phyloP scores from a whole-genome alignment of 1,140 invertebrate genomes.

The Eriosoma lanigerum region DNA sequence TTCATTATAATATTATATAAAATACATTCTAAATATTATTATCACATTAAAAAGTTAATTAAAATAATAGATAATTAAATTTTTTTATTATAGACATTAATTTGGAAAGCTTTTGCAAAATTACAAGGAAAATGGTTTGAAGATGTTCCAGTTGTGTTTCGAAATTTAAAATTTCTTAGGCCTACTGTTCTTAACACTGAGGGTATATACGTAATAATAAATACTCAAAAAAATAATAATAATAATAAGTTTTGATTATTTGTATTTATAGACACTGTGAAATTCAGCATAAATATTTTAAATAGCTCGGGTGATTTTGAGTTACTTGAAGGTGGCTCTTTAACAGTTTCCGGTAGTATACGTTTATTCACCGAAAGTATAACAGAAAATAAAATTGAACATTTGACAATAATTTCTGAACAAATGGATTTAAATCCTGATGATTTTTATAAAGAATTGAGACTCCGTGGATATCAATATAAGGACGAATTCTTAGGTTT shows the following conservation, averaged over 20 bases:
- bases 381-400: constrained; percentile 62
- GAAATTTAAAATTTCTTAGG: constrained; percentile 82
- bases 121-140: constrained; percentile 72
- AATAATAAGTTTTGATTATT: background rate
- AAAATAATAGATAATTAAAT: background rate
- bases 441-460: constrained; percentile 95
- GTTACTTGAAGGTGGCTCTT: constrained; percentile 78
- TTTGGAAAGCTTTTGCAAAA: constrained; percentile 89
- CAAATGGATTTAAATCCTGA: constrained; percentile 66
- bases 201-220: constrained; percentile 57
- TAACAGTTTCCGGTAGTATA: constrained; percentile 77
- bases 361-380: constrained; percentile 65
- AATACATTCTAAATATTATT: too few species aligned
- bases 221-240: background rate
- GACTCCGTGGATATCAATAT: constrained; percentile 92
- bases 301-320: constrained; percentile 82
- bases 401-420: constrained; percentile 57
- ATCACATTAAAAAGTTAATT: background rate
- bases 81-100: constrained; percentile 66
- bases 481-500: constrained; percentile 82
- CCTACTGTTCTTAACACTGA: constrained; percentile 87
- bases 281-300: constrained; percentile 84
- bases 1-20: background rate
- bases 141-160: constrained; percentile 78
- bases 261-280: constrained; percentile 63